These are phyloP conservation scores for Eustalomyia histrio DNA, from an alignment of 2,888 invertebrate species.

Conservation along the genomic window DNA sequence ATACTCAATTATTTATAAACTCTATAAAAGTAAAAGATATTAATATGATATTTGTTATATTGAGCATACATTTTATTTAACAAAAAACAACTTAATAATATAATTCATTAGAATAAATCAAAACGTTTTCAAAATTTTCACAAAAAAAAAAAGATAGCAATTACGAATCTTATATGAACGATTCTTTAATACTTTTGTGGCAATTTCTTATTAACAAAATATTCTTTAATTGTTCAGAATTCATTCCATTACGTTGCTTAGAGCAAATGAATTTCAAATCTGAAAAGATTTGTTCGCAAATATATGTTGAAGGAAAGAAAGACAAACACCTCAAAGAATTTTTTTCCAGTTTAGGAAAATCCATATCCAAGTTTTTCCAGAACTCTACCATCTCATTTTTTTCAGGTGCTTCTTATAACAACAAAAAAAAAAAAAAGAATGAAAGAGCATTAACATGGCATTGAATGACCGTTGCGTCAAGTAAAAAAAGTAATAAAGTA, in stretches of 20 bases:
- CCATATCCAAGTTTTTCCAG: slow-evolving; percentile 2
- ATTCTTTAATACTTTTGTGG: not conserved
- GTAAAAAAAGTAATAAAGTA: no score
- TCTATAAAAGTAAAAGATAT: not conserved
- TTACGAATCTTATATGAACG: slow-evolving; percentile 6
- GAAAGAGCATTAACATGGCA: no score
- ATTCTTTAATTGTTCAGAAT: no score
- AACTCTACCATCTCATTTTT: not conserved
- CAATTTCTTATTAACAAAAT: no score
- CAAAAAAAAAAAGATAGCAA: slow-evolving; percentile 2
- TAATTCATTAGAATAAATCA: slow-evolving; percentile 5
- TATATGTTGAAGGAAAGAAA: not conserved
- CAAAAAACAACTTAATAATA: slow-evolving; percentile 10
- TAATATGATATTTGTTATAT: slow-evolving; percentile 6
- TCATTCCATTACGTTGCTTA: no score
- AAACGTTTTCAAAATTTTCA: slow-evolving; percentile 2
- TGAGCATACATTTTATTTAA: slow-evolving; percentile 5
- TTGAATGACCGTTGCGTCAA: no score
- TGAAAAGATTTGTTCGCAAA: no score
- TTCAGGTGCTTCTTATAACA: slow-evolving; percentile 1
- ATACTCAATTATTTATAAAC: no score
- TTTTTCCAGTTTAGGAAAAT: not conserved
- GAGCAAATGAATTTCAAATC: no score
- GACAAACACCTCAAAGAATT: not conserved
- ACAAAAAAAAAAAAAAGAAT: no score